Base-by-base conservation (phyloP, 2,113 vertebrate species). In the Camelus bactrianus region DNA sequence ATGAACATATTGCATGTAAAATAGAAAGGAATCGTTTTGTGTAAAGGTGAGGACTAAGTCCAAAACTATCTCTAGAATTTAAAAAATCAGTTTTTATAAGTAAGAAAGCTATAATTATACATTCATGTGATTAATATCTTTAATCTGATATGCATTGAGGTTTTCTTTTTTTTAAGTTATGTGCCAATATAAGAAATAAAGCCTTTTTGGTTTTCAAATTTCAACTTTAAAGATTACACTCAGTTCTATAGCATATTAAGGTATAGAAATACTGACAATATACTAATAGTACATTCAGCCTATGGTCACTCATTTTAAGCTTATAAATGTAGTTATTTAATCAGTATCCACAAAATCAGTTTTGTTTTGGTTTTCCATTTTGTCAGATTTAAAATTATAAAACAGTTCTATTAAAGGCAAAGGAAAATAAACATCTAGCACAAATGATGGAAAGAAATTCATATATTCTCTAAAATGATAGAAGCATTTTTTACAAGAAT, bases 11-110 rank as follows among this genome's bases (percentile, higher is more conserved):
- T 92, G 52, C 65, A 96, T 89, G 48, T 80, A 90, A 97, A 97
- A 95, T 88, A 95, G 86, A 95, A 95, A 94, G 1, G 38, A 94
- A 92, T 90, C 93, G 0, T 0, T 96, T 96, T 96, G 73, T 89
- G n/a, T 94, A 97, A 96, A 82, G 2, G 4, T 93, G 32, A 96
- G 58, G 48, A 88, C 19, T 88, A 91, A 58, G 82, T 93, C 42
- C 35, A 87, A 93, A 95, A 20, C 76, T 96, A 30, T 91, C 22
- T 48, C 54, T 82, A 12, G 62, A 96, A 94, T 48, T 46, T 82
- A 48, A 58, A 26, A 96, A 96, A 80, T 60, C 0, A 8, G 14
- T 48, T 93, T 70, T 26, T 69, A 83, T 87, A 76, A 86, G 19
- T n/a, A 48, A 54, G 60, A 89, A 96, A 82, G 0, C 11, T 84